Evolutionary conservation across 2,888 invertebrate genomes (phyloP), one percentile per base, ranked within the genome.

Genomic region (Nematopogon swammerdamellus): DNA sequence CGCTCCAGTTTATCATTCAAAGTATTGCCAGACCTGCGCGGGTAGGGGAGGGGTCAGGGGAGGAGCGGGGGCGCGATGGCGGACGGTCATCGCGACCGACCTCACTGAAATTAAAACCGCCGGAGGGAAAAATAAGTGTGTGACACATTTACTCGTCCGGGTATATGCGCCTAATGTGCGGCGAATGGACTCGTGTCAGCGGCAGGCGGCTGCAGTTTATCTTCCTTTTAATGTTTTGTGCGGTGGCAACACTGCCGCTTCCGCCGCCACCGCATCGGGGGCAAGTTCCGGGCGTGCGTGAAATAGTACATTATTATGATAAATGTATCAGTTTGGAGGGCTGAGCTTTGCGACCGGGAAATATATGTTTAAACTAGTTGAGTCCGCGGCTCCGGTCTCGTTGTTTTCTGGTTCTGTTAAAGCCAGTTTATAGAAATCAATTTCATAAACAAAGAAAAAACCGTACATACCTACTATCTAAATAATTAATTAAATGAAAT

Each of bases 111-210:
- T 75, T 74, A 76, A 75, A 75, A 73, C 65, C 65, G 73, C 73
- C 67, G 65, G 66, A 60, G 73, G 75, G 68, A 67, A 68, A 72
- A 73, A 70, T 69, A 71, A 71, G 72, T 70, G 36, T 70, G 59
- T 59, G 63, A 70, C 72, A 72, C 69, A 73, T 72, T 76, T 73
- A 68, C 72, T 68, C 68, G 25, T 63, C 67, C 63, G 60, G 63
- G 68, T 63, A 70, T 67, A 72, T 73, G 75, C 65, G 72, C 63
- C 72, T 75, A 74, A 75, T 74, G 69, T 66, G 67, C 57, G 63
- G 61, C 64, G 71, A 74, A 74, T 74, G 74, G 74, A 70, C 72
- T 68, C 68, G 76, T 76, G 77, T 76, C 76, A 75, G 56, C 60
- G 58, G 60, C 76, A 76, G 74, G 58, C 69, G 61, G 58, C 57